Evolutionary conservation across 2,113 vertebrate genomes (phyloP), one percentile per base, ranked within the genome.

Genomic region (Melospiza melodia): DNA sequence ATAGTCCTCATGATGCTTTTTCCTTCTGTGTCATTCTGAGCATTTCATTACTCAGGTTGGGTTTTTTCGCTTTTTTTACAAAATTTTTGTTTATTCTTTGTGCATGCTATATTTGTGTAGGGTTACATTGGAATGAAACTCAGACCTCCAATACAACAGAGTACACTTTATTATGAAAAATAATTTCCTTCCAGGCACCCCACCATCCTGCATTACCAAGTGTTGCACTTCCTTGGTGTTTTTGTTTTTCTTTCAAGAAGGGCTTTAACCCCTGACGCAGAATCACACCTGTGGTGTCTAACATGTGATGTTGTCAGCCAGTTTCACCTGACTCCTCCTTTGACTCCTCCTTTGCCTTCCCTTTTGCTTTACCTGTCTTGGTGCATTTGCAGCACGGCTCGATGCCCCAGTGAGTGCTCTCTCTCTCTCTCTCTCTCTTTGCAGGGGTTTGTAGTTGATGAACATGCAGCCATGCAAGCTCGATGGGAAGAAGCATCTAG

Each of bases 401-500:
- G 5, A 23, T 66, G 58, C 22, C 57, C 16, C 52, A 2, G 0
- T 27, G 30, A 35, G 21, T 23, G 20, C 37, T 71, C 41, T 88
- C n/a, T 68, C 37, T 37, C 37, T 68, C 37, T 37, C 37, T 37
- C 37, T 37, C 37, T 67, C 2, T 90, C 33, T 37, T 51, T 71
- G 58, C 97, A 99, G 99, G 98, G 94, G 28, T 99, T 98, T 5
- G 25, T 95, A 6, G 97, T 99, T 35, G 98, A 98, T n/a, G 97
- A 98, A 76, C 97, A 95, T 6, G 98, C 98, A 1, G 98, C 98
- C 3, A 95, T 98, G 84, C 97, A 89, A 59, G 98, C 98, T 25
- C 97, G 98, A 31, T 99, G 99, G 99, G 99, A 99, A 48, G 96
- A 93, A 68, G 98, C 98, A 10, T 99, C 99, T 33, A 97, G 88